These are phyloP conservation scores for Pocillopora meandrina DNA, from an alignment of 92 coral and sea anemone species.

Conservation along the genomic window DNA sequence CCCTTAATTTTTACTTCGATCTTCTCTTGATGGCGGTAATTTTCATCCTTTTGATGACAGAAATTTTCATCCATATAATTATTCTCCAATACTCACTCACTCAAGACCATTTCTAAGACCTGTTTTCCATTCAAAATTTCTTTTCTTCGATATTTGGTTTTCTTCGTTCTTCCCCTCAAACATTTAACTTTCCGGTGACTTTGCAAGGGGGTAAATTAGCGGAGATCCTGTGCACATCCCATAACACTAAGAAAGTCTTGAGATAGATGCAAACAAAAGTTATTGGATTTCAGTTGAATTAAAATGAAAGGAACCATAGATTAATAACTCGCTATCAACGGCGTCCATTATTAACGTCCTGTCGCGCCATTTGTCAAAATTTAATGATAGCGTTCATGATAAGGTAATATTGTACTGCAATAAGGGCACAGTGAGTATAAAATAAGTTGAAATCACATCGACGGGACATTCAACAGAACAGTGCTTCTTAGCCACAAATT, in stretches of 20 bases:
- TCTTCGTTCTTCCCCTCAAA: conserved; percentile 2
- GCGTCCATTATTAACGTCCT: neutral
- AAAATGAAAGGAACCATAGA: neutral
- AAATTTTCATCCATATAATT: too few relatives aligned
- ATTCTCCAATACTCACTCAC: too few relatives aligned
- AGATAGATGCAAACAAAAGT: neutral
- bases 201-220: neutral
- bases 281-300: neutral
- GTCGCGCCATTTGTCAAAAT: neutral
- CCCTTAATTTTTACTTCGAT: neutral
- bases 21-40: too few relatives aligned
- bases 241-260: neutral
- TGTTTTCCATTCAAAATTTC: neutral
- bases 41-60: too few relatives aligned
- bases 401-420: neutral
- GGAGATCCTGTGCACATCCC: neutral
- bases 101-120: neutral
- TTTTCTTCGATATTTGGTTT: neutral
- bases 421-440: neutral
- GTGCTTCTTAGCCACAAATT: neutral
- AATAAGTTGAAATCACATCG: neutral
- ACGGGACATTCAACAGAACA: neutral
- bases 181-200: neutral
- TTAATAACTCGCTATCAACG: neutral
- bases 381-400: neutral